Evolutionary conservation across 2,797 vertebrate species (phyloP).

Genomic region (Triplophysa yarkandensis): DNA sequence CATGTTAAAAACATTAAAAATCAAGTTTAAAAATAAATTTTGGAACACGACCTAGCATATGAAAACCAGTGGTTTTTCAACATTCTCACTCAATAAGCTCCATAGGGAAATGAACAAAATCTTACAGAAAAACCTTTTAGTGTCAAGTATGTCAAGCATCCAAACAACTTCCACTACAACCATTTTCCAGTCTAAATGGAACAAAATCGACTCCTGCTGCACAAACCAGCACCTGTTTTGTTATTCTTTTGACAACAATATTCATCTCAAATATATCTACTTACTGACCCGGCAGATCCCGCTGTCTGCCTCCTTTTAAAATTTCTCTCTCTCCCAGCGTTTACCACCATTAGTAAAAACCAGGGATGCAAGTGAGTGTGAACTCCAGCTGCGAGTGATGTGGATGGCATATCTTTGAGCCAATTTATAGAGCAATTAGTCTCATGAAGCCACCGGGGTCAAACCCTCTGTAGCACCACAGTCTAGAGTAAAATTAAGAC

Average conservation of each 20-base stretch:
- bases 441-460: conserved; percentile 47
- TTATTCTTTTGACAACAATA: conserved; percentile 25
- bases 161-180: not conserved
- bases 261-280: conserved; percentile 31
- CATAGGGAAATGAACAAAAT: not conserved
- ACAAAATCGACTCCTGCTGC: not conserved
- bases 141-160: not conserved
- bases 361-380: conserved; percentile 38
- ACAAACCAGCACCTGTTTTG: conserved; percentile 13
- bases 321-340: conserved; percentile 20
- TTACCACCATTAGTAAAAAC: conserved; percentile 48
- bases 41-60: not conserved
- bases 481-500: conserved; percentile 33
- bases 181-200: not conserved
- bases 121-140: not conserved
- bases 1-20: no score
- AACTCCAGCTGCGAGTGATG: conserved; percentile 50
- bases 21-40: no score
- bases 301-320: conserved; percentile 39
- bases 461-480: conserved; percentile 32
- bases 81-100: not conserved
- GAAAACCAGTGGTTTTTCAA: not conserved
- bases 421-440: conserved; percentile 62
- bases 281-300: conserved; percentile 35
- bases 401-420: conserved; percentile 38